These are phyloP conservation scores for Taxidea taxus DNA, from an alignment of 2,113 vertebrate genomes.

Conservation along the genomic window DNA sequence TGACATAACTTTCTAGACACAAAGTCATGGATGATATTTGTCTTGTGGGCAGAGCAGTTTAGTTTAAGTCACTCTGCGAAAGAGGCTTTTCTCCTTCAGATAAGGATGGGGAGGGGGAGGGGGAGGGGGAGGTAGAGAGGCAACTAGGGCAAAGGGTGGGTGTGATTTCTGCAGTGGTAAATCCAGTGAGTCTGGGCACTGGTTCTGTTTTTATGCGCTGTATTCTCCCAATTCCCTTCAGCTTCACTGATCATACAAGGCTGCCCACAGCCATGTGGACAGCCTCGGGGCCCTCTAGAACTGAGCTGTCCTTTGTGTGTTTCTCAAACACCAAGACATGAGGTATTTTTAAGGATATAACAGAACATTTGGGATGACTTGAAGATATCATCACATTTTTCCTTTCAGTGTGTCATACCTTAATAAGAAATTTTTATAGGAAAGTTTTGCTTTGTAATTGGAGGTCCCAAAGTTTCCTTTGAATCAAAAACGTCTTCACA, in stretches of 20 bases:
- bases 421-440: background rate
- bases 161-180: background rate
- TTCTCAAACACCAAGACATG: background rate
- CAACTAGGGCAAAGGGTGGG: background rate
- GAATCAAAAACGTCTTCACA: slow-evolving; percentile 18
- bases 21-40: background rate
- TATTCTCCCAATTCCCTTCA: background rate
- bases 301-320: background rate
- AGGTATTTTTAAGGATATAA: background rate
- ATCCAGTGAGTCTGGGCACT: background rate
- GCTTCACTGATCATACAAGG: background rate
- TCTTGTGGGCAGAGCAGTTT: background rate
- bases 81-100: background rate
- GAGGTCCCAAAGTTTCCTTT: background rate
- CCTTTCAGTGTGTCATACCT: background rate
- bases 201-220: background rate
- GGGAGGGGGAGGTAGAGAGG: background rate
- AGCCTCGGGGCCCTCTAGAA: background rate
- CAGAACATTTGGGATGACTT: background rate
- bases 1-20: background rate
- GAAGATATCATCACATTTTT: background rate
- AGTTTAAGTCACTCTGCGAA: background rate
- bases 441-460: background rate
- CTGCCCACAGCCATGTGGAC: background rate
- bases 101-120: background rate